Evolutionary conservation across 2,113 vertebrate species (phyloP).

Genomic region (Sisor rabdophorus): DNA sequence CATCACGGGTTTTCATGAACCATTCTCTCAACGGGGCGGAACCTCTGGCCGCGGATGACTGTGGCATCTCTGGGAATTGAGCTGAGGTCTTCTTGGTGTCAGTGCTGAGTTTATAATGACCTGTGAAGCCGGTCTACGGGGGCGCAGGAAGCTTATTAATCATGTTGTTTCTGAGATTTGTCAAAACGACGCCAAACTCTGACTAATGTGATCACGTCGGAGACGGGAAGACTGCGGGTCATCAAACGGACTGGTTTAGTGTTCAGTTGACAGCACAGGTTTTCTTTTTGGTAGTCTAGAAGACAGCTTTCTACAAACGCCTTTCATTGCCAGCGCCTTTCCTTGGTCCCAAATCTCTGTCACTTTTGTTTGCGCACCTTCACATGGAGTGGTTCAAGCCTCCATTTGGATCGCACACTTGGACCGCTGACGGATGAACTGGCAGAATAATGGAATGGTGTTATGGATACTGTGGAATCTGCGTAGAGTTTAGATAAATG

Average conservation of each 20-base stretch:
- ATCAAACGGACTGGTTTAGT: neutral
- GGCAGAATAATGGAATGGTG: conserved; percentile 13
- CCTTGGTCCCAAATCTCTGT: conserved; percentile 5
- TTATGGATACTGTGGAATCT: neutral
- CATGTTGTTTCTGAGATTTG: conserved; percentile 7
- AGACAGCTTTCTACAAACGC: conserved; percentile 2
- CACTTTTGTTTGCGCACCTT: conserved; percentile 25
- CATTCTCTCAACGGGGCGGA: conserved; percentile 22
- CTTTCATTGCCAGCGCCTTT: neutral
- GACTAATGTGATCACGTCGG: conserved; percentile 13
- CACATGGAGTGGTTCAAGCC: conserved; percentile 9
- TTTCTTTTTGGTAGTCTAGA: conserved; percentile 15
- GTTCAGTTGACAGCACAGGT: conserved; percentile 3
- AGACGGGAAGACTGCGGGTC: conserved; percentile 22
- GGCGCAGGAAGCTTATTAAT: conserved; percentile 12
- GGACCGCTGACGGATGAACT: neutral
- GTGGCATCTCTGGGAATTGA: conserved; percentile 27
- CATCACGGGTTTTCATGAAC: neutral
- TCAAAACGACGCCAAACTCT: conserved; percentile 21
- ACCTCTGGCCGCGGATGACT: neutral
- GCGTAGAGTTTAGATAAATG: conserved; percentile 13
- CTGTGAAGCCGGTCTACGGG: neutral
- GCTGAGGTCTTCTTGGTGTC: conserved; percentile 1
- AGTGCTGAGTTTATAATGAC: conserved; percentile 4
- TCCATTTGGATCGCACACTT: conserved; percentile 4